Percentiles rank a stretch among this genome's conserved stretches.
These are phyloP conservation scores for Psilopogon haemacephalus DNA, from an alignment of 2,113 vertebrate genomes.

Conservation along the genomic window DNA sequence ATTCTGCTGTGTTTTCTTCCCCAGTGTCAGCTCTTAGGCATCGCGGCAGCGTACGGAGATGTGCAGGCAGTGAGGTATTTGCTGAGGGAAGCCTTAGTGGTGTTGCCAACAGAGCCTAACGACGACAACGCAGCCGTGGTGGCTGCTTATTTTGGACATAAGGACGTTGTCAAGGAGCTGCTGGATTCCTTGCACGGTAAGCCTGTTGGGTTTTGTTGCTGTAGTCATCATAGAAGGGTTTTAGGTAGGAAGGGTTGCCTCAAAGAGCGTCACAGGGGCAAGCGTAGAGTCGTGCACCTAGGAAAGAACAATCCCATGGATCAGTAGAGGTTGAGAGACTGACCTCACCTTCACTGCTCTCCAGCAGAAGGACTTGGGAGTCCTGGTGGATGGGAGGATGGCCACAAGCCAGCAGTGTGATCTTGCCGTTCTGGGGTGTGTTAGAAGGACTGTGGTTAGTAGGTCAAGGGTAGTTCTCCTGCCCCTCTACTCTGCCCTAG, in stretches of 20 bases:
- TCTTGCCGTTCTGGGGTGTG: too few relatives aligned
- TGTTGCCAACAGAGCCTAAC: slow-evolving; percentile 79
- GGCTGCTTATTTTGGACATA: slow-evolving; percentile 85
- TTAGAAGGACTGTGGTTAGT: too few relatives aligned
- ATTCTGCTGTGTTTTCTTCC: neutral
- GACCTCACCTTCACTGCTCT: too few relatives aligned
- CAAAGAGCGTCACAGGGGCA: too few relatives aligned
- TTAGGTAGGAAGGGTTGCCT: too few relatives aligned
- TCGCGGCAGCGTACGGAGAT: slow-evolving; percentile 84
- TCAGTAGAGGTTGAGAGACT: too few relatives aligned
- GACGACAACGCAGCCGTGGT: slow-evolving; percentile 86
- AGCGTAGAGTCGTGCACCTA: too few relatives aligned
- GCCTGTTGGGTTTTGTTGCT: neutral
- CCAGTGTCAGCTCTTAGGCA: slow-evolving; percentile 80
- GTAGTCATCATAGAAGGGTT: neutral
- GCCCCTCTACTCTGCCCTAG: too few relatives aligned
- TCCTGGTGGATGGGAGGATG: neutral
- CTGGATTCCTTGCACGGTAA: slow-evolving; percentile 86
- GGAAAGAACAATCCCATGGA: too few relatives aligned
- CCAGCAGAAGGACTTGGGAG: too few relatives aligned
- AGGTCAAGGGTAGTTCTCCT: too few relatives aligned
- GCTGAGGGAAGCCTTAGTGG: slow-evolving; percentile 77
- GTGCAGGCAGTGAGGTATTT: slow-evolving; percentile 82
- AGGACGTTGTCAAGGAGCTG: slow-evolving; percentile 79
- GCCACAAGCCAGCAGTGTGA: too few relatives aligned